These are phyloP conservation scores for Agrypnus murinus DNA, from an alignment of 2,888 invertebrate species.

Conservation along the genomic window DNA sequence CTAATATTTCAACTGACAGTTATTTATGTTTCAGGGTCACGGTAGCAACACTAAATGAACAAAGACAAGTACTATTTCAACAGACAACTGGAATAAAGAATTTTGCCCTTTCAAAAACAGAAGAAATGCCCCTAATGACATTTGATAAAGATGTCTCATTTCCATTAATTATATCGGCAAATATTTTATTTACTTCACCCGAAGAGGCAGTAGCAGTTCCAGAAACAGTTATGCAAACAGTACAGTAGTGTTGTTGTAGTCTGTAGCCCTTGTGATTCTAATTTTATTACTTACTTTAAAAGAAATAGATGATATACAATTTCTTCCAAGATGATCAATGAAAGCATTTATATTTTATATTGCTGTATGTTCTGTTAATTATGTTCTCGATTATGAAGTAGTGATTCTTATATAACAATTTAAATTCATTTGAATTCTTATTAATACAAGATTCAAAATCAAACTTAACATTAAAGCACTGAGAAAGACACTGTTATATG, in stretches of 20 bases:
- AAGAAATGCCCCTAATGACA: conserved; percentile 75
- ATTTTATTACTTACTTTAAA: neutral
- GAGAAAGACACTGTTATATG: no score
- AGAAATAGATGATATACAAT: neutral
- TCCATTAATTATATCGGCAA: conserved; percentile 81
- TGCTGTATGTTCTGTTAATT: no score
- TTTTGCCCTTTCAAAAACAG: conserved; percentile 77
- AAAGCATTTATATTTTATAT: conserved; percentile 11
- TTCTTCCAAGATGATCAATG: conserved; percentile 7
- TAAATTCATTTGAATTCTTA: no score
- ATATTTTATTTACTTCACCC: conserved; percentile 77
- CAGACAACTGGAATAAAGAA: conserved; percentile 78
- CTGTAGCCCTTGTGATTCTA: conserved; percentile 22
- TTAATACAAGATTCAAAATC: no score
- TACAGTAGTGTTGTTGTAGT: conserved; percentile 26
- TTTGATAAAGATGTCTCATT: conserved; percentile 77
- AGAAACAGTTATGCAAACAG: conserved; percentile 27
- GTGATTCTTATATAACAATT: no score
- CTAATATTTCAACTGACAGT: no score
- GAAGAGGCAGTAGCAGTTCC: conserved; percentile 28
- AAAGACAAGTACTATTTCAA: conserved; percentile 77
- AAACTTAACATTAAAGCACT: no score
- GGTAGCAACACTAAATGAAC: conserved; percentile 78
- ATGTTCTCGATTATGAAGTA: no score
- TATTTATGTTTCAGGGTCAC: conserved; percentile 71